phyloP scores from a whole-genome alignment of 2,113 vertebrate species.

The Hirundichthys speculiger region DNA sequence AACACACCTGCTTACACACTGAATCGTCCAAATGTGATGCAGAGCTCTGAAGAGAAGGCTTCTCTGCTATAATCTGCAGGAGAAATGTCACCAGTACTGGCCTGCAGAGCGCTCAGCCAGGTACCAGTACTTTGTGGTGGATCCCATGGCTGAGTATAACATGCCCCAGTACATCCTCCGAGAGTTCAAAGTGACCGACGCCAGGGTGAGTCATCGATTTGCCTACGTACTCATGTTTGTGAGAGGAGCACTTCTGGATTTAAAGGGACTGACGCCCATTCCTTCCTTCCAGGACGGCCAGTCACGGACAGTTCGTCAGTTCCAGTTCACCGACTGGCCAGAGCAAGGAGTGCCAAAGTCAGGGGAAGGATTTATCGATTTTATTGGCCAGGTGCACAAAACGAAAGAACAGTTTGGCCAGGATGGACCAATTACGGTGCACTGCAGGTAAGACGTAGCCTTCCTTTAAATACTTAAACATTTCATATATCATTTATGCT shows the following conservation, averaged over 20 bases:
- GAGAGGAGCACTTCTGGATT: background rate
- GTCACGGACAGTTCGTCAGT: conserved; percentile 82
- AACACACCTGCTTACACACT: background rate
- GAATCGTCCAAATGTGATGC: background rate
- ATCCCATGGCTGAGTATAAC: conserved; percentile 85
- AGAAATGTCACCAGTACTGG: conserved; percentile 85
- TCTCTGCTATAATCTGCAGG: conserved; percentile 58
- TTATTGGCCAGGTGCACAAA: conserved; percentile 84
- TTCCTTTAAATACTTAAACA: background rate
- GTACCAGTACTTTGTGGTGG: conserved; percentile 85
- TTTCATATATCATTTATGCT: background rate
- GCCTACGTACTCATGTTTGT: background rate
- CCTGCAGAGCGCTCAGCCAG: conserved; percentile 81
- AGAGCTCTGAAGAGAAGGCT: conserved; percentile 23
- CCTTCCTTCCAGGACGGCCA: conserved; percentile 75
- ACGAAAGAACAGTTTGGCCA: conserved; percentile 85
- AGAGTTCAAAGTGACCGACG: conserved; percentile 84
- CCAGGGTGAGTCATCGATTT: conserved; percentile 68
- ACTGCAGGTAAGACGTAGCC: conserved; percentile 76
- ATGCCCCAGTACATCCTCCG: conserved; percentile 84
- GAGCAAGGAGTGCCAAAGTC: conserved; percentile 85
- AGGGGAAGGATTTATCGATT: conserved; percentile 83
- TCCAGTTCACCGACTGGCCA: conserved; percentile 85
- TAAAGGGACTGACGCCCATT: background rate
- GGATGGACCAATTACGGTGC: conserved; percentile 82